Evolutionary conservation across 2,797 vertebrate species (phyloP).

Genomic region (Chaunax sp.): DNA sequence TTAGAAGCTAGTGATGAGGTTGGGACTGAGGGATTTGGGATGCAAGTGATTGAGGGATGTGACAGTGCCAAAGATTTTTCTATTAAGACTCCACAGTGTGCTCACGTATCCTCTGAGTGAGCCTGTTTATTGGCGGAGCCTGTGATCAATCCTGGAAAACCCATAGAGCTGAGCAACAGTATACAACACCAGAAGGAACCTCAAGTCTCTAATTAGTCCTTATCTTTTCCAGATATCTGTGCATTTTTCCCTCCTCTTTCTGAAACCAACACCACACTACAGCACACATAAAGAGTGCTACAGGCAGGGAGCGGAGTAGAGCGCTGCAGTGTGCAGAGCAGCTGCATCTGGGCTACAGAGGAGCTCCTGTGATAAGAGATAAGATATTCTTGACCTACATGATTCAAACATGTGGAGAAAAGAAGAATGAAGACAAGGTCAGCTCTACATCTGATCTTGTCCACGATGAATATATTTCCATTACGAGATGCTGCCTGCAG

Average conservation of each 20-base stretch:
- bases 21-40: conserved; percentile 69
- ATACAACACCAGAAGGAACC: conserved; percentile 26
- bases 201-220: conserved; percentile 22
- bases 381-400: conserved; percentile 56
- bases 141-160: conserved; percentile 51
- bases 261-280: conserved; percentile 4
- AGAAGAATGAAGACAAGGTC: conserved; percentile 34
- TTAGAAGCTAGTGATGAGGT: conserved; percentile 71
- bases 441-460: conserved; percentile 18
- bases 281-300: conserved; percentile 14
- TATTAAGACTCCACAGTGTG: conserved; percentile 56
- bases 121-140: conserved; percentile 52
- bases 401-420: conserved; percentile 19
- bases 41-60: conserved; percentile 62
- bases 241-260: conserved; percentile 3
- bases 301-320: conserved; percentile 37
- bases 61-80: conserved; percentile 69
- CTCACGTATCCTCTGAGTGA: conserved; percentile 44
- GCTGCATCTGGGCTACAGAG: conserved; percentile 55
- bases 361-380: conserved; percentile 48
- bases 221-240: conserved; percentile 12
- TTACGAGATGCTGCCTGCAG: neutral
- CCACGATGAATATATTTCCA: neutral
- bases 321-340: conserved; percentile 36
- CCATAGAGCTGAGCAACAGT: conserved; percentile 40